phyloP scores from a whole-genome alignment of 2,113 vertebrate genomes.

The Pterocles orientalis region DNA sequence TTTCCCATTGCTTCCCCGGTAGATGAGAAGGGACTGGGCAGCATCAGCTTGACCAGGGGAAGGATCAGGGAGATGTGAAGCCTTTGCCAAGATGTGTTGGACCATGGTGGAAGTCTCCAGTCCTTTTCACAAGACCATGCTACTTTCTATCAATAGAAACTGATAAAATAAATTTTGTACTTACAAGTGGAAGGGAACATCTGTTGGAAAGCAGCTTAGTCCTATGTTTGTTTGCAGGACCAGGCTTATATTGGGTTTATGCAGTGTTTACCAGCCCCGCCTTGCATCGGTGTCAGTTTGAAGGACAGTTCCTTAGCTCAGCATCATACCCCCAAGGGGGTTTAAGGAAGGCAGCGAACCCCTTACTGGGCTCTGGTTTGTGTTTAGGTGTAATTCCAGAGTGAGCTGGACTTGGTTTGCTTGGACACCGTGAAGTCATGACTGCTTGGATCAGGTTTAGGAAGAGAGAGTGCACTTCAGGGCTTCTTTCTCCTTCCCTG shows the following conservation, averaged over 20 bases:
- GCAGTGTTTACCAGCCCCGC: not conserved
- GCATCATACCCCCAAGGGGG: fast-evolving
- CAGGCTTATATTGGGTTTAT: not conserved
- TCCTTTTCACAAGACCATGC: fast-evolving
- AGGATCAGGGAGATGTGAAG: not conserved
- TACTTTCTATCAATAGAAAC: not conserved
- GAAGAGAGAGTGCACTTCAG: not conserved
- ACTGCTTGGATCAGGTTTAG: not conserved
- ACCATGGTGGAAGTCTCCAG: not conserved
- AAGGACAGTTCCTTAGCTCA: not conserved
- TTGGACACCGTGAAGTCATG: not conserved
- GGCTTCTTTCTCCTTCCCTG: not conserved
- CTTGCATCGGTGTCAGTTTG: not conserved
- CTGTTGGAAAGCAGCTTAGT: not conserved
- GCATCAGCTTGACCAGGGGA: not conserved
- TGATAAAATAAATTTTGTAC: not conserved
- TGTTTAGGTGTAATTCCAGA: not conserved
- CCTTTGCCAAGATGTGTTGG: not conserved
- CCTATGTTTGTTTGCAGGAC: not conserved
- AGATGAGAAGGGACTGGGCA: not conserved
- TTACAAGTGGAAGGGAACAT: not conserved
- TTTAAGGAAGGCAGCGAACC: not conserved
- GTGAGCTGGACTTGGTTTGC: not conserved
- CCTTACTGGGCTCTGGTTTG: not conserved
- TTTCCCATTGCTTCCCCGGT: fast-evolving